Evolutionary conservation across 2,113 vertebrate species (phyloP).

Genomic region (Rhodinocichla rosea): DNA sequence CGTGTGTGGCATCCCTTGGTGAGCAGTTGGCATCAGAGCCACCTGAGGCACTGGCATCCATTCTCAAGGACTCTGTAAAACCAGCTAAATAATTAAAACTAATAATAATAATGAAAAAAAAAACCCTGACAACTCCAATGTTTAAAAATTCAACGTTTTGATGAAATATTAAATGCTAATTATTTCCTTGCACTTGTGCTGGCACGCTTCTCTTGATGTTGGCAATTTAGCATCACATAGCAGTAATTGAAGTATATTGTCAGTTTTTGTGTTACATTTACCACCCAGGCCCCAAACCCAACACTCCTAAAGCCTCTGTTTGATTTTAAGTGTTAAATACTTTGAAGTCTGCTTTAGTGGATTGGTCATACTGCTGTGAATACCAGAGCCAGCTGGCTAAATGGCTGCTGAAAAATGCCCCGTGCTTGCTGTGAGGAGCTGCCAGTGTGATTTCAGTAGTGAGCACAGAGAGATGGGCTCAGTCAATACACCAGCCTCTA

Average conservation of each 20-base stretch:
- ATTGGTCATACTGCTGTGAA: not conserved
- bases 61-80: not conserved
- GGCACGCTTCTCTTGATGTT: not conserved
- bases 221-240: not conserved
- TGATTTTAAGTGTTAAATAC: not conserved
- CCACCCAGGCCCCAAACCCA: not conserved
- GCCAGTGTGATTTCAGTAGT: not conserved
- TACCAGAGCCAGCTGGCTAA: not conserved
- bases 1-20: not conserved
- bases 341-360: not conserved
- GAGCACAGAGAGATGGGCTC: not conserved
- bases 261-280: not conserved
- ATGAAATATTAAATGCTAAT: conserved; percentile 49
- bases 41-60: not conserved
- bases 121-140: not conserved
- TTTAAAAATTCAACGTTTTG: conserved; percentile 30
- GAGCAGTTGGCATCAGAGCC: not conserved
- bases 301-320: not conserved
- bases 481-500: not conserved
- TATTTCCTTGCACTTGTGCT: conserved; percentile 20
- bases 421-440: not conserved
- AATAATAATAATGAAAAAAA: not conserved
- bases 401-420: not conserved
- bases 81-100: conserved; percentile 24
- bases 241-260: not conserved